Conservation (phyloP, 2,888 invertebrate genomes). For the Caenorhabditis virilis region DNA sequence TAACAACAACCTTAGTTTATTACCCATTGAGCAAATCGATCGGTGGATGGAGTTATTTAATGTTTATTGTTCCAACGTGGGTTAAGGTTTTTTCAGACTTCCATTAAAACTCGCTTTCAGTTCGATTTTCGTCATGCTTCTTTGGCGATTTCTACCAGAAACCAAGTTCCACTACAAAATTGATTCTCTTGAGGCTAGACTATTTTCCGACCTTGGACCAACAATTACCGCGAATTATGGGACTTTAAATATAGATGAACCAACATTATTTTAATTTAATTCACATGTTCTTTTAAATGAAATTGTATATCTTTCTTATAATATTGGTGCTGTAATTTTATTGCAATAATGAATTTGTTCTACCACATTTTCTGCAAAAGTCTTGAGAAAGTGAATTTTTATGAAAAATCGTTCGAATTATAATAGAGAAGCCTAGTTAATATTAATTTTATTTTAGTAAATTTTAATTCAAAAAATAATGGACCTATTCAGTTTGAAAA, state of each 20-base stretch:
- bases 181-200: conserved; percentile 38
- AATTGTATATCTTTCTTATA: no score
- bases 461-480: no score
- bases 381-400: no score
- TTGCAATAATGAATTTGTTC: no score
- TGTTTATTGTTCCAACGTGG: conserved; percentile 60
- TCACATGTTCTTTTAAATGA: no score
- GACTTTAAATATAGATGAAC: conserved; percentile 31
- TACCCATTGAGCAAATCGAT: conserved; percentile 57
- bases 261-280: conserved; percentile 17
- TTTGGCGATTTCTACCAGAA: conserved; percentile 55
- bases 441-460: no score
- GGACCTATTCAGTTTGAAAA: no score
- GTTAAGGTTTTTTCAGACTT: conserved; percentile 1
- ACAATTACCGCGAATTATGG: conserved; percentile 34
- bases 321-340: no score
- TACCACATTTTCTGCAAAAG: no score
- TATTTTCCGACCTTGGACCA: conserved; percentile 41
- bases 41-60: conserved; percentile 62
- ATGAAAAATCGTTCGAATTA: no score
- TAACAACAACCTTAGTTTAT: conserved; percentile 56
- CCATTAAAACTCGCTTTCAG: conserved; percentile 20
- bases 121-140: conserved; percentile 42
- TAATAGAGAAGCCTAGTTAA: no score
- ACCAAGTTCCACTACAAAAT: conserved; percentile 47